phyloP scores from a whole-genome alignment of 2,113 vertebrate genomes.

The Sterna hirundo region DNA sequence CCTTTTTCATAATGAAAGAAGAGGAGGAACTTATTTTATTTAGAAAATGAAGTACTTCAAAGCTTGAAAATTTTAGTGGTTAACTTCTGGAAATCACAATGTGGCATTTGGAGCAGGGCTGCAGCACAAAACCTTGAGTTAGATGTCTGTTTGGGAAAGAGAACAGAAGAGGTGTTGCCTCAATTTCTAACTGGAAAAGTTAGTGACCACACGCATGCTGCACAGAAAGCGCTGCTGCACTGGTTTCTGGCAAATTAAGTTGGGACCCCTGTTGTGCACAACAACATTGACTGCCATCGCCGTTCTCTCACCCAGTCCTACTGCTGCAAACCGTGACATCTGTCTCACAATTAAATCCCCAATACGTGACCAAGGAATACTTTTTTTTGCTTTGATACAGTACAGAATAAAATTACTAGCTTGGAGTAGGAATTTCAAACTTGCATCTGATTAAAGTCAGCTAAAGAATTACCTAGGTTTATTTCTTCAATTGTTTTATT shows the following conservation, averaged over 20 bases:
- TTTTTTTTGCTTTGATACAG: background rate
- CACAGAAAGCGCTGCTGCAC: background rate
- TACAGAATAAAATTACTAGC: background rate
- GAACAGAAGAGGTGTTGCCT: background rate
- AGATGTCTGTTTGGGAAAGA: background rate
- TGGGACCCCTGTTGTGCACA: background rate
- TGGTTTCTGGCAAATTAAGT: background rate
- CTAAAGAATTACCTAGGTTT: background rate
- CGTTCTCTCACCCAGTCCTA: background rate
- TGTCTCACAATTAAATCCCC: background rate
- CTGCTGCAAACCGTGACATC: background rate
- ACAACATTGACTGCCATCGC: too few species aligned
- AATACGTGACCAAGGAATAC: background rate
- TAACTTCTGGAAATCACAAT: background rate
- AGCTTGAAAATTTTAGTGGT: background rate
- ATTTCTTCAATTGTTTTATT: background rate
- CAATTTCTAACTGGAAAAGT: background rate
- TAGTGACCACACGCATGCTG: background rate
- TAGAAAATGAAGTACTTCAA: background rate
- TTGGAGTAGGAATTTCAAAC: background rate
- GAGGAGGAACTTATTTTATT: background rate
- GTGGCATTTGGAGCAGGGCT: background rate
- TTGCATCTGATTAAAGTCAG: background rate
- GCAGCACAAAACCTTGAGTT: background rate
- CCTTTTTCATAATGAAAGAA: background rate